Base-by-base conservation (phyloP, 2,888 invertebrate species). In the Zeuzera pyrina region DNA sequence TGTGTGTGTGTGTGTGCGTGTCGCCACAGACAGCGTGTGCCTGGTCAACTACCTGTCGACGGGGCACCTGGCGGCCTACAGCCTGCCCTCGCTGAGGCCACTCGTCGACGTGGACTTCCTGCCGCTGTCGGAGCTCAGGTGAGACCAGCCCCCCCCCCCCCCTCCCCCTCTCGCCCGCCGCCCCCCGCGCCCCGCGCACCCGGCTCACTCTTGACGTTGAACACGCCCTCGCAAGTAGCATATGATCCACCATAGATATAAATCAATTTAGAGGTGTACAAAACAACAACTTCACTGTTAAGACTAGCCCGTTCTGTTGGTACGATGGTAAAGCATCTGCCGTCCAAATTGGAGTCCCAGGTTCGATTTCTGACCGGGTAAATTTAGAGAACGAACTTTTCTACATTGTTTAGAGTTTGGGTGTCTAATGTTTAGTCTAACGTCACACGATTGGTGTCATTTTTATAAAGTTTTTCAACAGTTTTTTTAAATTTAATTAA, bases 1-100 rank as follows among this genome's bases (percentile, higher is more conserved):
- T n/a, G n/a, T n/a, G n/a, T n/a, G n/a, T n/a, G n/a, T n/a, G n/a
- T n/a, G n/a, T n/a, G n/a, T n/a, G n/a, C n/a, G n/a, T n/a, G n/a
- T n/a, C n/a, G n/a, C n/a, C n/a, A n/a, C 88, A 97, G 97, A 97
- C 81, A 95, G 95, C 71, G 94, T 95, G 55, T 97, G 97, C 77
- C 87, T 98, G 63, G 91, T 94, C 52, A 94, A 94, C 79, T 98
- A 97, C 86, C 86, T 95, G 59, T 96, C 97, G 42, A 97, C 93
- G 77, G 97, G 98, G 34, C 95, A 95, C 83, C 85, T 99, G 62
- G 88, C 91, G 63, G 93, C 95, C 42, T 95, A 95, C 86, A 97
- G 95, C 85, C 87, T 99, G 74, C 99, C 99, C 40, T 97, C 97
- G 69, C 88, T 99, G 57, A 91, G 95, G 76, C 92, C 92, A 52